phyloP scores from a whole-genome alignment of 2,797 vertebrate genomes.

The Enteromius unitaeniatus region DNA sequence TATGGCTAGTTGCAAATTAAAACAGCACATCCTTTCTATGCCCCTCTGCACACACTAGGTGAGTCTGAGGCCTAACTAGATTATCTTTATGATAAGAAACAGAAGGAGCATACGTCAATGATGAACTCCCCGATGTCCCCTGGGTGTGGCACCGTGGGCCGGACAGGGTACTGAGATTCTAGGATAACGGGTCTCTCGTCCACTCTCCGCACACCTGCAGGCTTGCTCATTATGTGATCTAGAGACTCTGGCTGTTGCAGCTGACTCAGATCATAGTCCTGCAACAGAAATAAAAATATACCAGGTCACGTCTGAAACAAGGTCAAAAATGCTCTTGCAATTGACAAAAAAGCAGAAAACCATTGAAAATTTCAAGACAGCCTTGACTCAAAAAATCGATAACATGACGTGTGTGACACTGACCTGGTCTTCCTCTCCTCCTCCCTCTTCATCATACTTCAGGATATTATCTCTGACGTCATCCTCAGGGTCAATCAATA shows the following conservation, averaged over 20 bases:
- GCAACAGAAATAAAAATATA: constrained; percentile 54
- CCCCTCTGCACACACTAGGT: not conserved
- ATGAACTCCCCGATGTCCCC: constrained; percentile 99
- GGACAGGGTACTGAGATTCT: constrained; percentile 93
- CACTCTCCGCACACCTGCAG: constrained; percentile 89
- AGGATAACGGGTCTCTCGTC: constrained; percentile 95
- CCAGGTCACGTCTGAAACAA: constrained; percentile 25
- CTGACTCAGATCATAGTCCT: constrained; percentile 99
- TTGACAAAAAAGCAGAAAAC: constrained; percentile 1
- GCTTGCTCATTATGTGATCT: constrained; percentile 93
- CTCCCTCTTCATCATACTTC: constrained; percentile 97
- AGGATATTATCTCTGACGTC: constrained; percentile 98
- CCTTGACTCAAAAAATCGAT: constrained; percentile 13
- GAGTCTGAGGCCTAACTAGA: not conserved
- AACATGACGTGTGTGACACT: not conserved
- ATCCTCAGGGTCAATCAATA: constrained; percentile 97
- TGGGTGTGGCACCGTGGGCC: constrained; percentile 92
- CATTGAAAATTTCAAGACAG: constrained; percentile 13
- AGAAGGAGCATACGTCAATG: constrained; percentile 82
- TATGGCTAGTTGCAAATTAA: not conserved
- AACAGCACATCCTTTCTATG: not conserved
- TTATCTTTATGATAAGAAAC: constrained; percentile 1
- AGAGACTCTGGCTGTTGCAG: constrained; percentile 96
- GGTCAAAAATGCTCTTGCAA: constrained; percentile 17
- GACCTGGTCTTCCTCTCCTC: constrained; percentile 99